These are phyloP conservation scores for Chlorocebus sabaeus DNA, from an alignment of 2,113 vertebrate genomes.

Conservation along the genomic window DNA sequence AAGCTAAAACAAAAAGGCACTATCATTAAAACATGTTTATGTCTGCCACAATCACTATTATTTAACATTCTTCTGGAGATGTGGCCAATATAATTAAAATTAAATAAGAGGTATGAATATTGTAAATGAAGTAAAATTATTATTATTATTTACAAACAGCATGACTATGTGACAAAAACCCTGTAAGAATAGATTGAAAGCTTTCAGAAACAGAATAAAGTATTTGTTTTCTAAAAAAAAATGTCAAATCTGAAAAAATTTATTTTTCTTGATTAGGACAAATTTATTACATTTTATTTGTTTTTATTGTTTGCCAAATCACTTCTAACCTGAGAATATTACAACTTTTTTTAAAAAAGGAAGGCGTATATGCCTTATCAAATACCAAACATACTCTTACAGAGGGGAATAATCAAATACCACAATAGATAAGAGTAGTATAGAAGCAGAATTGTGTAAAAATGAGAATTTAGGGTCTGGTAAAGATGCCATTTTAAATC, in stretches of 20 bases:
- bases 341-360: not conserved
- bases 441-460: not conserved
- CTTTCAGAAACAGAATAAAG: not conserved
- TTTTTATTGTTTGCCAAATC: too few species aligned
- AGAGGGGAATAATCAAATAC: not conserved
- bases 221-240: not conserved
- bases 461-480: not conserved
- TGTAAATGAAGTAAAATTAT: not conserved
- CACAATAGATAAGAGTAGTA: not conserved
- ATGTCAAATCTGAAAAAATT: not conserved
- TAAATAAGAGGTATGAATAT: not conserved
- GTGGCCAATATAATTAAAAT: not conserved
- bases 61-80: not conserved
- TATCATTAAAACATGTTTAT: not conserved
- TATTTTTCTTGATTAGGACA: constrained; percentile 12
- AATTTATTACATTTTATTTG: not conserved
- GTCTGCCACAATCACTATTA: not conserved
- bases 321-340: not conserved
- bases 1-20: not conserved
- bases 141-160: not conserved
- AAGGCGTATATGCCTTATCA: not conserved
- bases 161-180: not conserved
- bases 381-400: not conserved
- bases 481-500: not conserved
- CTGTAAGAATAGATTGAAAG: not conserved